Base-by-base conservation (phyloP, 1,140 invertebrate genomes). In the Zaprionus nigranus region DNA sequence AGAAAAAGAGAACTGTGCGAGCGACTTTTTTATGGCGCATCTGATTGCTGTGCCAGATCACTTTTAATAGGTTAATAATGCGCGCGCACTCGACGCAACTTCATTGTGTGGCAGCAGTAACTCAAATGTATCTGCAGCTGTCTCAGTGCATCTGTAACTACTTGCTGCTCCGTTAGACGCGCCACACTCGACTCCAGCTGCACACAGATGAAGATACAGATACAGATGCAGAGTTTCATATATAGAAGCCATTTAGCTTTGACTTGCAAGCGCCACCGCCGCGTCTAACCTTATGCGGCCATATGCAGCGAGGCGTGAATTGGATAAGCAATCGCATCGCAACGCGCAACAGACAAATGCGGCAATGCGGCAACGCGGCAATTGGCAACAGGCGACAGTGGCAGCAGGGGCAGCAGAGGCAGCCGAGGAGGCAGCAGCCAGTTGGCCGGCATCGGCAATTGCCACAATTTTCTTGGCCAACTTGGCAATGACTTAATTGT, bases 61-160 rank as follows among this genome's bases (percentile, higher is more conserved):
- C 36, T 56, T 82, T 81, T 78, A 82, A 82, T 82, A 64, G 80
- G 75, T 70, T 82, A 82, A 79, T 75, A 79, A 82, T 82, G 80
- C 65, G 64, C 65, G 24, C 61, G 58, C 26, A 36, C 30, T 64
- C 28, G 7, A 40, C 53, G 65, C 58, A 57, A 49, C 49, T 51
- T 43, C 34, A 24, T 59, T 71, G 43, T 49, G 17, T 24, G 15
- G 46, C 20, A 51, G n/a, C 46, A 7, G 46, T 51, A 11, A 17
- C 46, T 9, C 9, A 46, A n/a, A 15, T 22, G 46, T 56, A 56
- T 20, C 43, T 49, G 40, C 30, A 34, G n/a, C 60, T 36, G 11
- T 51, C 15, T 3, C 7, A 11, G 12, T 62, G 60, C 34, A 34
- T 62, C n/a, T 51, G 43, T 30, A 28, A 17, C 13, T 58, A 11